Evolutionary conservation across 2,797 vertebrate genomes (phyloP), one percentile per base, ranked within the genome.

Genomic region (Anableps anableps): DNA sequence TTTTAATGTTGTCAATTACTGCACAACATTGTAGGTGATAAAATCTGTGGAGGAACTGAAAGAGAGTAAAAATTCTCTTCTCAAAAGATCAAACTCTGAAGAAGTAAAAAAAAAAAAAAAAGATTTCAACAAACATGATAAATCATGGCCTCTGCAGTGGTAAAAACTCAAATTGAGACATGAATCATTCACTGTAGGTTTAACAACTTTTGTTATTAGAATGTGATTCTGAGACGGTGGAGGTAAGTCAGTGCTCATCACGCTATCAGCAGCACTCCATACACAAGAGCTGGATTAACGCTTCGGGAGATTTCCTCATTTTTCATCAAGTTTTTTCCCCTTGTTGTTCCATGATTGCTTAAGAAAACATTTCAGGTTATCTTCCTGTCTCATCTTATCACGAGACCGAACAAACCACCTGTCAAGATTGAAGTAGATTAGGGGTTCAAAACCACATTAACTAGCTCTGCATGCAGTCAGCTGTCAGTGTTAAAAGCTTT

Each of bases 171-270:
- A 53, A 47, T n/a, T 21, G 34, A 50, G 5, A 36, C 34, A 81
- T 78, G 78, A 87, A 83, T 75, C 75, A 88, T 81, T 47, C 83
- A 85, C 75, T 89, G 53, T 86, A 86, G 80, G 82, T 88, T 78
- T 62, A 2, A 43, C 3, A 85, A 83, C 77, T 89, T 87, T 71
- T 86, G 80, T 83, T 85, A 87, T 88, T 89, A 87, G 87, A 91
- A 86, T 82, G 86, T 72, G 64, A 58, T 85, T 36, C 10, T 26
- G 70, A 72, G 58, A 77, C 4, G 19, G 31, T 19, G 74, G 71
- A 55, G 73, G 72, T 81, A 83, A 72, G 75, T 76, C 78, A 89
- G 81, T 85, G 83, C 82, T 55, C 77, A 23, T 78, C 82, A 60
- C 85, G 68, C 58, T 17, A 68, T 73, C 78, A 70, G 78, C 70